phyloP scores from a whole-genome alignment of 2,113 vertebrate genomes.

The Sterrhoptilus dennistouni region DNA sequence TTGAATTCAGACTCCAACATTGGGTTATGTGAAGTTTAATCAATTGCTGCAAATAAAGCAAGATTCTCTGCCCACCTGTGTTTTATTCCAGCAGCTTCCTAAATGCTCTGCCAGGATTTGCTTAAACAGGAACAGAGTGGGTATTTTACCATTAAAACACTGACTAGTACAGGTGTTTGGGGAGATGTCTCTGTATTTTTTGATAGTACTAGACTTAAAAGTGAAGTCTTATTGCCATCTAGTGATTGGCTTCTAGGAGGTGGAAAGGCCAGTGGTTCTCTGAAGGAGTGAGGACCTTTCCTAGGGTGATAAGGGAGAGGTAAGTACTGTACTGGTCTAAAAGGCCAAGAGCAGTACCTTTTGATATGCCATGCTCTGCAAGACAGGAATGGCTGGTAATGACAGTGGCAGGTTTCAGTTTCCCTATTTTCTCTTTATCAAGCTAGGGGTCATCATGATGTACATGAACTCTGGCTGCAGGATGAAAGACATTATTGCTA shows the following conservation, averaged over 20 bases:
- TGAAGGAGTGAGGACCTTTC: neutral
- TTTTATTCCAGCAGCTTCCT: neutral
- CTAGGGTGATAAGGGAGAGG: neutral
- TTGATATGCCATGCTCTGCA: neutral
- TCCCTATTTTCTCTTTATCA: neutral
- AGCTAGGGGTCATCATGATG: neutral
- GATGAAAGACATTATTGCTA: neutral
- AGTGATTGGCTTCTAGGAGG: slow-evolving; percentile 44
- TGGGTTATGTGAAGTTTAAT: neutral
- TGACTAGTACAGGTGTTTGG: neutral
- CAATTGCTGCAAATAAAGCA: neutral
- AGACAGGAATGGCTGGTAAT: neutral
- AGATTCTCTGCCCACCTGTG: neutral
- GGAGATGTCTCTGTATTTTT: neutral
- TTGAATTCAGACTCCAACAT: neutral
- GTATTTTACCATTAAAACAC: neutral
- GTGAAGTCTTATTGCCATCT: slow-evolving; percentile 52
- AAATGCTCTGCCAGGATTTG: neutral
- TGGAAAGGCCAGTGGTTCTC: neutral
- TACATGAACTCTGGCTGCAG: neutral
- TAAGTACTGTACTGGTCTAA: neutral
- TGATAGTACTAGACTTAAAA: neutral
- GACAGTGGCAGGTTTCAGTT: neutral
- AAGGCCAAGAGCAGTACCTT: neutral
- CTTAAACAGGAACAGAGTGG: neutral